Conservation (phyloP, 2,888 invertebrate species). For the Callimorpha dominula region DNA sequence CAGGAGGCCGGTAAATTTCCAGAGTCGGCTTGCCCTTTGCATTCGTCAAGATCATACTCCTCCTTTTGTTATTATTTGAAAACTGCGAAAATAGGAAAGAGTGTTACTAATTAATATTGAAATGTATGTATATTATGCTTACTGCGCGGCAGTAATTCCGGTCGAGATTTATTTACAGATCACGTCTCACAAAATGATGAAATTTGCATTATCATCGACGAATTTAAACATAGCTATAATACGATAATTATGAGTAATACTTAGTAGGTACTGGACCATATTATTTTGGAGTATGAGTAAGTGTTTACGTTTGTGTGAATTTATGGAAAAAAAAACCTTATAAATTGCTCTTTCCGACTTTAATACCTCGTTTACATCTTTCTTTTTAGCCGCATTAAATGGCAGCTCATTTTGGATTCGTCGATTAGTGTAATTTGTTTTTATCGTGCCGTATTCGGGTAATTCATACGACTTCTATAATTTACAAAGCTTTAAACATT, state of each 20-base stretch:
- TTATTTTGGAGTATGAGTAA: not conserved
- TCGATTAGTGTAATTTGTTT: not conserved
- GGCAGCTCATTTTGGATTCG: not conserved
- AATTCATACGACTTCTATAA: not conserved
- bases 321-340: not conserved
- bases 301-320: not conserved
- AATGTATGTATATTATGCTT: not conserved
- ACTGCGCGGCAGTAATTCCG: constrained; percentile 22
- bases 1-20: constrained; percentile 96
- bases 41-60: constrained; percentile 90
- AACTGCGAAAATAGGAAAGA: constrained; percentile 65
- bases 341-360: not conserved
- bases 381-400: not conserved
- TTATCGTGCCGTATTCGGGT: not conserved
- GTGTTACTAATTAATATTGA: not conserved
- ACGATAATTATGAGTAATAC: constrained; percentile 6
- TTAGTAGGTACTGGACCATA: not conserved
- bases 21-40: constrained; percentile 92
- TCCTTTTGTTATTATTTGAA: constrained; percentile 90
- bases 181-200: constrained; percentile 31
- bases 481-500: not conserved
- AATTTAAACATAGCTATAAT: constrained; percentile 46
- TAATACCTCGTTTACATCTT: not conserved
- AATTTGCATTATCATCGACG: constrained; percentile 55
- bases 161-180: constrained; percentile 65